These are phyloP conservation scores for Thermophis baileyi DNA, from an alignment of 2,113 vertebrate species.

Conservation along the genomic window DNA sequence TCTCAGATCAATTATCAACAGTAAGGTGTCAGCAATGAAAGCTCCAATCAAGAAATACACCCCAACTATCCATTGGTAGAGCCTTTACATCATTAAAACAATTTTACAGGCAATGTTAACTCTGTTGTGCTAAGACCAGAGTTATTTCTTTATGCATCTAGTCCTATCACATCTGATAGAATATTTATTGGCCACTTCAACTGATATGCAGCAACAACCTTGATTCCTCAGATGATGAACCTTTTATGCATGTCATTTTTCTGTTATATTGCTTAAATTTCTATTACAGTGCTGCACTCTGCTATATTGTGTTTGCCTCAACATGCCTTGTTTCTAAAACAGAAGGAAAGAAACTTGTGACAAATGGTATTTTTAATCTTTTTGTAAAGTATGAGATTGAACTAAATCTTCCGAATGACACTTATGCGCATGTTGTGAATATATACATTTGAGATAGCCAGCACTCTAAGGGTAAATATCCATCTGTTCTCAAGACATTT, in stretches of 20 bases:
- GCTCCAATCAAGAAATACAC: neutral
- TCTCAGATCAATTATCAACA: neutral
- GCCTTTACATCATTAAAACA: too few species aligned
- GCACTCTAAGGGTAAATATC: neutral
- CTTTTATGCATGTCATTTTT: neutral
- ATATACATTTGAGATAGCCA: neutral
- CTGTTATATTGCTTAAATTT: neutral
- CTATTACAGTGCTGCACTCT: neutral
- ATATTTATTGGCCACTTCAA: neutral
- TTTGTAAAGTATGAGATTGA: neutral
- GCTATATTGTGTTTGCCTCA: neutral
- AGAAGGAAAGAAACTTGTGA: neutral
- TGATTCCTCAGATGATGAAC: neutral
- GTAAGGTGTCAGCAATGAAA: neutral
- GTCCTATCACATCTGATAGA: neutral
- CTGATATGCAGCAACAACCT: neutral
- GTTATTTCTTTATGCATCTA: neutral
- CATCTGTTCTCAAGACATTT: neutral
- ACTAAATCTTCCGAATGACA: neutral
- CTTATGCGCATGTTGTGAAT: neutral
- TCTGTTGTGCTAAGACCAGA: neutral
- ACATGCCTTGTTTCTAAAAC: neutral
- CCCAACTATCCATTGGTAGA: neutral
- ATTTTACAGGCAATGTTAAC: neutral
- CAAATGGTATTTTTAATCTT: neutral